Base-by-base conservation (phyloP, 2,888 invertebrate species). In the Eupithecia pulchellata region DNA sequence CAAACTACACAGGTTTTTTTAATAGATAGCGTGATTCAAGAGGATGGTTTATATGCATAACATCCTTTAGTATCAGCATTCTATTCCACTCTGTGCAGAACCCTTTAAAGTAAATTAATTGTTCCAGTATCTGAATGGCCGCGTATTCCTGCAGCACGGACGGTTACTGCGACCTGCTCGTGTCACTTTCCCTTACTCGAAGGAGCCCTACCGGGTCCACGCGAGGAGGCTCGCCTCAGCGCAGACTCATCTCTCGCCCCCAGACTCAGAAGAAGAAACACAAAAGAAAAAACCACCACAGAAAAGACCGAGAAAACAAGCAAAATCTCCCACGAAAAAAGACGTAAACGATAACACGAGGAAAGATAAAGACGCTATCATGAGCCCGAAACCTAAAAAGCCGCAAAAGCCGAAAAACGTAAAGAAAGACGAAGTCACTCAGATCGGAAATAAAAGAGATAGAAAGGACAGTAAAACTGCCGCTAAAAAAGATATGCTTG, bases 81-180 rank as follows among this genome's bases (percentile, higher is more conserved):
- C 47, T 47, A 20, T 47, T 47, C 20, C 9, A 47, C 20, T 47
- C 20, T 20, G 3, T 20, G n/a, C 47, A 47, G 11, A 25, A 11
- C 11, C 11, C 76, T n/a, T 29, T 14, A 57, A 25, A n/a, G 14
- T 52, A 4, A 25, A 52, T 14, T 32, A 20, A 71, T 77, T 81
- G 80, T 94, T 94, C 30, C 88, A 97, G 97, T 97, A 97, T 86
- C 94, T 97, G 27, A 97, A 97, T 86, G 97, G 97, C 1, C 95
- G 96, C 78, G 96, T 97, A 17, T 97, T 96, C 83, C 91, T 97
- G 2, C 97, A 97, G 89, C 96, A 96, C 67, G 96, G 96, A 0
- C 95, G 96, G 84, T 95, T 96, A 64, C 86, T 97, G 68, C 95
- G 96, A 61, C 95, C 96, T 13, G 97, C 96, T 0, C 95, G 95